These are phyloP conservation scores for Eurystomus glaucurus DNA, from an alignment of 2,797 vertebrate species.

Conservation along the genomic window DNA sequence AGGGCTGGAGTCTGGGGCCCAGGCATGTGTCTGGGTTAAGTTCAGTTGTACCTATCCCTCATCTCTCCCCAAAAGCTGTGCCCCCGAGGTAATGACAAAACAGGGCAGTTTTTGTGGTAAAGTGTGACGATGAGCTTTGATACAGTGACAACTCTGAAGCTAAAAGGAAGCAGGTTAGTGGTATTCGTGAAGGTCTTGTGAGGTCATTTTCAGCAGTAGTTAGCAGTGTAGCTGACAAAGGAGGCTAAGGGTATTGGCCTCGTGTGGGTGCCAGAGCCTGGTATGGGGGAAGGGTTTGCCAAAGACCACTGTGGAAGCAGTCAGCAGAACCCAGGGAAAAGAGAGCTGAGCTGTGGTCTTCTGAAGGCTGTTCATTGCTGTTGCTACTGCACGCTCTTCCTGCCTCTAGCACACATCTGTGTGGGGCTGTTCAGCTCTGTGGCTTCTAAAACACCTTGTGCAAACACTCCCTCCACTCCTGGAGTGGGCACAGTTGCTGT, in stretches of 20 bases:
- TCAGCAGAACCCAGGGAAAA: background rate
- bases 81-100: rapidly evolving
- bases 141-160: background rate
- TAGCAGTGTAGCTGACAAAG: background rate
- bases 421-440: background rate
- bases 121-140: background rate
- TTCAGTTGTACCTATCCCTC: rapidly evolving
- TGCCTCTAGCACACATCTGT: background rate
- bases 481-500: rapidly evolving
- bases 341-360: background rate
- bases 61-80: background rate
- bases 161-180: background rate
- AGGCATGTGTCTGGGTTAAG: background rate
- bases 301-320: background rate
- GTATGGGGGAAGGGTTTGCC: background rate
- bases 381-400: rapidly evolving
- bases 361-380: rapidly evolving
- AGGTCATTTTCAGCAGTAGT: background rate
- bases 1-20: background rate
- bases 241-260: background rate
- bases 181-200: background rate
- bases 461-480: background rate
- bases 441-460: background rate
- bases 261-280: background rate
- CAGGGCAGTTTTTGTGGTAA: background rate